phyloP scores from a whole-genome alignment of 2,888 invertebrate species.

The Sphecodes monilicornis region DNA sequence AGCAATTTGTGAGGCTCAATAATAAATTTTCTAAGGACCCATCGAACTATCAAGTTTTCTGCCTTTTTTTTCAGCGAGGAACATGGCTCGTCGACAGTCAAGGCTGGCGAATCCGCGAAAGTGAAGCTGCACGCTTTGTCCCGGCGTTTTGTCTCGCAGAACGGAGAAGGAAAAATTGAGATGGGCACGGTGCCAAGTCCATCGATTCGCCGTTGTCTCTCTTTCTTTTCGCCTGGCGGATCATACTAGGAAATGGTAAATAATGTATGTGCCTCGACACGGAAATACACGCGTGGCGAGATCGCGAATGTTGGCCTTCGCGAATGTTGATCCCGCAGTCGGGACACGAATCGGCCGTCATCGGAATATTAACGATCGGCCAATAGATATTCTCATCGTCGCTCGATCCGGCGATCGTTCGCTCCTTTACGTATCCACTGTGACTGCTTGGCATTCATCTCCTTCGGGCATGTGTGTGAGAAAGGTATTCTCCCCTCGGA shows the following conservation, averaged over 20 bases:
- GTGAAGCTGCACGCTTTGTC: not conserved
- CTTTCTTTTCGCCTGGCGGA: slow-evolving; percentile 49
- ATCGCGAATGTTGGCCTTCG: slow-evolving; percentile 78
- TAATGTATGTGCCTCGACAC: slow-evolving; percentile 81
- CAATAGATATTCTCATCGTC: slow-evolving; percentile 76
- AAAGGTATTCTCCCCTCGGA: slow-evolving; percentile 14
- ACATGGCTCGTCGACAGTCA: not conserved
- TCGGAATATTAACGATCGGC: slow-evolving; percentile 80
- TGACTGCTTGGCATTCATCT: slow-evolving; percentile 31
- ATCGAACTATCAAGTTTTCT: not conserved
- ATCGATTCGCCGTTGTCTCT: slow-evolving; percentile 41
- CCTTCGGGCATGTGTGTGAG: slow-evolving; percentile 6
- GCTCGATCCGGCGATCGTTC: slow-evolving; percentile 65
- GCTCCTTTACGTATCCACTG: slow-evolving; percentile 44
- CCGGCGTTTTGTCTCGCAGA: slow-evolving; percentile 18
- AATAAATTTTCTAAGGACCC: not conserved
- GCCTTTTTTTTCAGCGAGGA: not conserved
- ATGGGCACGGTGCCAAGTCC: slow-evolving; percentile 51
- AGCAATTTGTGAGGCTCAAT: not conserved
- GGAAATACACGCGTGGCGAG: slow-evolving; percentile 77
- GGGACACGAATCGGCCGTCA: slow-evolving; percentile 79
- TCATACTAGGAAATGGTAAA: slow-evolving; percentile 81
- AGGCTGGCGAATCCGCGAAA: not conserved
- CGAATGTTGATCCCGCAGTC: slow-evolving; percentile 76
- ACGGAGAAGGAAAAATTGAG: slow-evolving; percentile 22